Conservation (phyloP, 23 tunicate genomes). For the Aplidium turbinatum region DNA sequence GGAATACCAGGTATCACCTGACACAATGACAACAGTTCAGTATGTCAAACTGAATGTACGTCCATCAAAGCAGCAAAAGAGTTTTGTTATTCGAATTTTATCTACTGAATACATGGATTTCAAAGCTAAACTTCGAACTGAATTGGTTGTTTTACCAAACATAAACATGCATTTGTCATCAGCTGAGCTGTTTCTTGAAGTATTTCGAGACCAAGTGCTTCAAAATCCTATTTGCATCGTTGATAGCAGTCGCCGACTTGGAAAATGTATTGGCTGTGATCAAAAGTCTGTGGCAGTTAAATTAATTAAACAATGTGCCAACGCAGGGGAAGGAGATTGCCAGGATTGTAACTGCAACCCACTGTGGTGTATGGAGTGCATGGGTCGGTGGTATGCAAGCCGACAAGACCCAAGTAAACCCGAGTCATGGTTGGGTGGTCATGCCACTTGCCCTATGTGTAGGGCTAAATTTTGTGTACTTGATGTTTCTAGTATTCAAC, state of each 20-base stretch:
- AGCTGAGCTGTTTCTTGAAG: slow-evolving; percentile 74
- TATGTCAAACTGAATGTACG: slow-evolving; percentile 49
- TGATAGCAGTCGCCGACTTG: slow-evolving; percentile 1
- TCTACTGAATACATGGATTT: slow-evolving; percentile 77
- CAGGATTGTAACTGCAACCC: slow-evolving; percentile 65
- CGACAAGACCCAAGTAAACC: slow-evolving; percentile 71
- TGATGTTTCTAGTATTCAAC: slow-evolving; percentile 55
- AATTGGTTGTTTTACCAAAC: slow-evolving; percentile 50
- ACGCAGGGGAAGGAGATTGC: slow-evolving; percentile 54
- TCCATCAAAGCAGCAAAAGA: slow-evolving; percentile 33
- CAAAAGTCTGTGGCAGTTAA: slow-evolving; percentile 59
- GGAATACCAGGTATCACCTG: slow-evolving; percentile 80
- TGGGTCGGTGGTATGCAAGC: slow-evolving; percentile 93
- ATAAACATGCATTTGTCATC: slow-evolving; percentile 51
- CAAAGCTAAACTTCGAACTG: slow-evolving; percentile 47
- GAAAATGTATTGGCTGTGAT: slow-evolving; percentile 89
- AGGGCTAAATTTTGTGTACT: slow-evolving; percentile 73
- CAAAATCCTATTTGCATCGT: slow-evolving; percentile 41
- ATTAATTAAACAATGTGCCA: slow-evolving; percentile 66
- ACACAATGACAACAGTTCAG: slow-evolving; percentile 69
- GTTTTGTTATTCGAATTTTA: slow-evolving; percentile 56
- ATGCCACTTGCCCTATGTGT: slow-evolving; percentile 94
- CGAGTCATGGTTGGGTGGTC: slow-evolving; percentile 74
- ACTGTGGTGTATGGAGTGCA: slow-evolving; percentile 89
- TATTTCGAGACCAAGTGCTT: slow-evolving; percentile 65